Evolutionary conservation across 2,113 vertebrate species (phyloP).

Genomic region (Lepus timidus): DNA sequence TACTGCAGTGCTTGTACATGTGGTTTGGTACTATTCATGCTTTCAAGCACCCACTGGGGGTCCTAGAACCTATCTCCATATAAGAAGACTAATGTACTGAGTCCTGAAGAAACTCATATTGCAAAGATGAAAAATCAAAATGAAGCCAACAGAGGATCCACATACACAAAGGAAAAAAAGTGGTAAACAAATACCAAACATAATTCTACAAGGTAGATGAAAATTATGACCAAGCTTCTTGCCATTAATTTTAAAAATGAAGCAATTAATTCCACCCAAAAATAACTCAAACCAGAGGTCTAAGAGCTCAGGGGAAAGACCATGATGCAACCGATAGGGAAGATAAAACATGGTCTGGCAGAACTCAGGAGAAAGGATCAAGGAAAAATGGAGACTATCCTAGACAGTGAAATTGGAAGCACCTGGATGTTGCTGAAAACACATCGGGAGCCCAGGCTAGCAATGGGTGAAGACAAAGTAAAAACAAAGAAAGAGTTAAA

Average conservation of each 20-base stretch:
- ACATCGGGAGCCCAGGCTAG: not conserved
- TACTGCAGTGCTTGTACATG: too few species aligned
- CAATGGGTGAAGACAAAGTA: not conserved
- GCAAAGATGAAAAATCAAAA: constrained; percentile 31
- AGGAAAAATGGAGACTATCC: not conserved
- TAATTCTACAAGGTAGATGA: not conserved
- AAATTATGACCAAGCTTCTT: not conserved
- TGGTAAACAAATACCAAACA: not conserved
- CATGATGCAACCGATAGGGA: too few species aligned
- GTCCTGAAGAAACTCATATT: not conserved
- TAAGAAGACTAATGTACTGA: not conserved
- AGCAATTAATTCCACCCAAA: not conserved
- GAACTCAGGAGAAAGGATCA: not conserved
- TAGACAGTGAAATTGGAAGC: not conserved
- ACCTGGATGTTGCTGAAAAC: not conserved
- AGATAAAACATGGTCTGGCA: not conserved
- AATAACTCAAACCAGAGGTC: not conserved
- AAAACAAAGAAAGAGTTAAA: constrained; percentile 13
- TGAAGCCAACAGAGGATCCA: not conserved
- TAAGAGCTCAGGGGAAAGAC: not conserved
- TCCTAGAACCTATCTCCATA: too few species aligned
- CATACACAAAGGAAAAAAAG: not conserved
- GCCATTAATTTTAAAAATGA: not conserved
- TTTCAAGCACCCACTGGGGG: too few species aligned
- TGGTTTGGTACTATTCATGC: too few species aligned